A percentile compares a stretch with the other conserved stretches of the same genome.
Evolutionary conservation across 2,888 invertebrate species (phyloP).

Genomic region (Linyphia triangularis): DNA sequence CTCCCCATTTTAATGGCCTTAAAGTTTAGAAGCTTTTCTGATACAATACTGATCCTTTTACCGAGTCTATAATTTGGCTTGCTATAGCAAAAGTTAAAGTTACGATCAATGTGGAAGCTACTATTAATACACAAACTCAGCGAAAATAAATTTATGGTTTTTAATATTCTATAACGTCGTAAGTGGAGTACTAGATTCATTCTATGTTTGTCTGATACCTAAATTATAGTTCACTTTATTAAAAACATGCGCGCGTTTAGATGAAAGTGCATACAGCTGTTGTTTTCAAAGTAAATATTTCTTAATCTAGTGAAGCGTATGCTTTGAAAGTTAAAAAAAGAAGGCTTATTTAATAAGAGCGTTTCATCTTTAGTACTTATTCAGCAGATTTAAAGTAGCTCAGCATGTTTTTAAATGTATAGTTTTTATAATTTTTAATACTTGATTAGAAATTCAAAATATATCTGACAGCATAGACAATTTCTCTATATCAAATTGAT

Average conservation of each 20-base stretch:
- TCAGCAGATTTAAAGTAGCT: neutral
- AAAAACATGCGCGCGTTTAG: conserved; percentile 6
- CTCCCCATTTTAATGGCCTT: conserved; percentile 14
- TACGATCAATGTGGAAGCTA: conserved; percentile 13
- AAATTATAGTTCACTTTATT: conserved; percentile 53
- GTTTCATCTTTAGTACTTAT: neutral
- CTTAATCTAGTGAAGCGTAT: conserved; percentile 44
- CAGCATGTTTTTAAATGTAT: neutral
- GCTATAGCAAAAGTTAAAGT: neutral
- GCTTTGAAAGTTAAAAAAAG: conserved; percentile 25
- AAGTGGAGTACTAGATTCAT: neutral
- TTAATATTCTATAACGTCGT: conserved; percentile 39
- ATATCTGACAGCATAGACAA: no score
- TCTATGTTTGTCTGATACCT: conserved; percentile 14
- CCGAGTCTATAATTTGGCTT: conserved; percentile 11
- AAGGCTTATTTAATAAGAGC: neutral
- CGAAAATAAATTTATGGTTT: conserved; percentile 35
- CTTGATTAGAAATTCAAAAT: no score
- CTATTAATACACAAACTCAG: conserved; percentile 3
- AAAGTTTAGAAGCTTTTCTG: conserved; percentile 6
- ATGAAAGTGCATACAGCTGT: conserved; percentile 21
- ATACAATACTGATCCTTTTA: neutral
- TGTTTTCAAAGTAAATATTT: conserved; percentile 33
- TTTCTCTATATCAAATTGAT: no score
- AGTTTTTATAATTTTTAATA: no score